Evolutionary conservation across 2,888 invertebrate species (phyloP), one percentile per base, ranked within the genome.

Genomic region (Latrodectus hesperus): DNA sequence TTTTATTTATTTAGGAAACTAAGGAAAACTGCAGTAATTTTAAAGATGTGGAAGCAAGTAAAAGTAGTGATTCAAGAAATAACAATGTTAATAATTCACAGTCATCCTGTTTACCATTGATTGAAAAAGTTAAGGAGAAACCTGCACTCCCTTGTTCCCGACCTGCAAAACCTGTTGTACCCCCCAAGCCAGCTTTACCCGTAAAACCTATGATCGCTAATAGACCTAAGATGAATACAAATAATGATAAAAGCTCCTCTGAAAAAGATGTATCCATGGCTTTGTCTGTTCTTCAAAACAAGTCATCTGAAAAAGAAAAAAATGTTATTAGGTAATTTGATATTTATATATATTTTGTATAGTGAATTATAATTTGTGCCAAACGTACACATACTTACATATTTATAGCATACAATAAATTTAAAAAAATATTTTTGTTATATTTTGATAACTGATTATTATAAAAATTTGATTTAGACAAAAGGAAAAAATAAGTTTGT

Each of bases 111-210:
- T n/a, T 60, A 60, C 60, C 60, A 12, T 6, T 60, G 14, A 60
- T 16, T 16, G 53, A 55, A 96, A 89, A 95, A 96, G 90, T 96
- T 96, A 92, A 96, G 38, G 78, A 73, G 96, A 93, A 96, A 96
- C 14, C 76, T 4, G 72, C 72, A 26, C 72, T 65, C n/a, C 9
- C 71, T 22, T 68, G 73, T 89, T 78, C 84, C 4, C 78, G 74
- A 5, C 75, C 96, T 88, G 96, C 96, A 12, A 97, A 97, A 93
- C 97, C 97, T 74, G 94, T 94, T 22, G 94, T 95, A 76, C 93
- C 92, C 52, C 92, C 92, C 9, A 92, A 92, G 84, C 92, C 93
- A 52, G 90, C 91, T 53, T 77, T 90, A 17, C 90, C 90, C 14
- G 89, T 89, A 26, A 93, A 93, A 88, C 93, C 93, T 0, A 92